Evolutionary conservation across 2,113 vertebrate genomes (phyloP).

Genomic region (Neodon shergylaensis): DNA sequence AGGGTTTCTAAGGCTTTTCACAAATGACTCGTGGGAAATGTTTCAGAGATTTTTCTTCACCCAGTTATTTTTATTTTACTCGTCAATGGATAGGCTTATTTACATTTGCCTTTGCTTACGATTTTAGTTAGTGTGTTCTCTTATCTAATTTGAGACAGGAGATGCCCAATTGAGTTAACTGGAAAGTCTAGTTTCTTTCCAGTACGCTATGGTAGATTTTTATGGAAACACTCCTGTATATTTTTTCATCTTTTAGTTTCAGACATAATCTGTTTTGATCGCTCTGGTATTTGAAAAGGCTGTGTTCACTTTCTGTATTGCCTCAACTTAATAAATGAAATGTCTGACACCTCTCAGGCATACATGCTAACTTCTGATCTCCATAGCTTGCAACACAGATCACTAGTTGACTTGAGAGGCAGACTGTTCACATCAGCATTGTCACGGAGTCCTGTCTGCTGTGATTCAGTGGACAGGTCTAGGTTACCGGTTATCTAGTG

Average conservation of each 20-base stretch:
- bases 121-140: conserved; percentile 42
- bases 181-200: neutral
- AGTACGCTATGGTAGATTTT: neutral
- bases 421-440: neutral
- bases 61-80: neutral
- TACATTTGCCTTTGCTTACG: conserved; percentile 23
- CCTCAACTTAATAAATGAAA: neutral
- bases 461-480: neutral
- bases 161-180: neutral
- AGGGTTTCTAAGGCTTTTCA: conserved; percentile 3
- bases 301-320: neutral
- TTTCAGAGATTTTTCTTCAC: neutral
- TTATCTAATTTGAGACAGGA: neutral
- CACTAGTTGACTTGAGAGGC: conserved; percentile 34
- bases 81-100: neutral
- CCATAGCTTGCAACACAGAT: neutral
- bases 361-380: conserved; percentile 42
- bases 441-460: neutral
- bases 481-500: neutral
- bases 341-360: conserved; percentile 12
- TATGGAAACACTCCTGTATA: neutral
- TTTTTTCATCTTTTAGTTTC: neutral
- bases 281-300: neutral
- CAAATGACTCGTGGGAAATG: conserved; percentile 24
- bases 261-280: neutral